Conservation (phyloP, 2,797 vertebrate genomes). For the Rhynchotus rufescens region DNA sequence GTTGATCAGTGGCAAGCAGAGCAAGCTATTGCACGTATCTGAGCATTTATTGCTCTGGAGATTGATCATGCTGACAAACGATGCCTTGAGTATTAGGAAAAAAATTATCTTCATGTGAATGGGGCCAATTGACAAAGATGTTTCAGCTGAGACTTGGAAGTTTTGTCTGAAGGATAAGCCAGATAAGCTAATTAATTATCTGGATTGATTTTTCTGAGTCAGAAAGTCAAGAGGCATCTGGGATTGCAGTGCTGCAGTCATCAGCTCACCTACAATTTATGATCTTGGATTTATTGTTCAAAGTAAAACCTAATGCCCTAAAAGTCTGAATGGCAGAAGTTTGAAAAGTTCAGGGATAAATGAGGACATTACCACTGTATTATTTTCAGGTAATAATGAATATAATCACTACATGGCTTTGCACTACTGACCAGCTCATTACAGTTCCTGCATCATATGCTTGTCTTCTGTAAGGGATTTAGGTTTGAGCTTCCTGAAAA, state of each 20-base stretch:
- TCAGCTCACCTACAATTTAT: not conserved
- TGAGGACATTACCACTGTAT: not conserved
- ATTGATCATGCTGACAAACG: fast-evolving
- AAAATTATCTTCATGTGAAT: not conserved
- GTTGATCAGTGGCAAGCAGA: not conserved
- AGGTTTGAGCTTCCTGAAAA: not conserved
- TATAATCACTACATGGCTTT: fast-evolving
- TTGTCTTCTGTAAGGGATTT: not conserved
- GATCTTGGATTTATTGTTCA: not conserved
- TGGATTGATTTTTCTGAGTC: not conserved
- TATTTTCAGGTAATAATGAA: not conserved
- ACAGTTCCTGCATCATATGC: not conserved
- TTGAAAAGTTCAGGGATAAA: not conserved
- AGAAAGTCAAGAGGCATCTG: not conserved
- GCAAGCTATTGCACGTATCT: not conserved
- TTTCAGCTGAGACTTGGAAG: not conserved
- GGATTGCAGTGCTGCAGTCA: not conserved
- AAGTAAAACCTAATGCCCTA: not conserved
- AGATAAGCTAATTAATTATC: not conserved
- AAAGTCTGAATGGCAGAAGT: not conserved
- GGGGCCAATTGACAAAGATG: not conserved
- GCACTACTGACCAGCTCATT: not conserved
- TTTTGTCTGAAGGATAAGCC: not conserved
- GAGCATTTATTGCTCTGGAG: not conserved
- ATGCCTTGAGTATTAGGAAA: not conserved